Conservation (phyloP, 2,113 vertebrate genomes). For the Peromyscus californicus region DNA sequence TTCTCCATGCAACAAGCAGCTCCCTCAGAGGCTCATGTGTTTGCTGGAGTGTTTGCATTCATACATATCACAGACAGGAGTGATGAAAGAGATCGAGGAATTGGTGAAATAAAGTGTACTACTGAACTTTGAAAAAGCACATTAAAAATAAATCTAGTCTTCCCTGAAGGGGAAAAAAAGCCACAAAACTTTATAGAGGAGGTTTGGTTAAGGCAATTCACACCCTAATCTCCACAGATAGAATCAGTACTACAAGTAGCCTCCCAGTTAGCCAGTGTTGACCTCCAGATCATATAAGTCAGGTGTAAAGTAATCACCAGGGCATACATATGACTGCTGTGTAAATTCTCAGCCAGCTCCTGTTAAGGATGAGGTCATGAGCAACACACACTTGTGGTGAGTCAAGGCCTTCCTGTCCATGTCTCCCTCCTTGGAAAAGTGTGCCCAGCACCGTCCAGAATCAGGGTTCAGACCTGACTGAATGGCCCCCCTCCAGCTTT, state of each 20-base stretch:
- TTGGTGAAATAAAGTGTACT: background rate
- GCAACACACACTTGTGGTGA: background rate
- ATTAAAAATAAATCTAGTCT: background rate
- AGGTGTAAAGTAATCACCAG: background rate
- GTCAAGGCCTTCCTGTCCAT: background rate
- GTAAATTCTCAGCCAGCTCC: background rate
- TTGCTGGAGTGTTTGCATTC: background rate
- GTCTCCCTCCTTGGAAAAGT: background rate
- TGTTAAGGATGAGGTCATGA: background rate
- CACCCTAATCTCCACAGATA: background rate
- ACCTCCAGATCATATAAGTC: background rate
- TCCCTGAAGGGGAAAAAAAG: background rate
- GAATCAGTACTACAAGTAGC: background rate
- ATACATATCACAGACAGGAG: fast-evolving
- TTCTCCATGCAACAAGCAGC: background rate
- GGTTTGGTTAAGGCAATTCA: background rate
- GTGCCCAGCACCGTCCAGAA: background rate
- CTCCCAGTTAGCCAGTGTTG: background rate
- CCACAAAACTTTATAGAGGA: background rate
- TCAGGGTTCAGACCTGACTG: no score
- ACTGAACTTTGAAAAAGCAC: background rate
- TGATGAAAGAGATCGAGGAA: background rate
- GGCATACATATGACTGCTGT: background rate
- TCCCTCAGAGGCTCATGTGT: background rate
- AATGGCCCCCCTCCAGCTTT: no score